Evolutionary conservation across 2,797 vertebrate genomes (phyloP).

Genomic region (Sphenopsis melanotis): DNA sequence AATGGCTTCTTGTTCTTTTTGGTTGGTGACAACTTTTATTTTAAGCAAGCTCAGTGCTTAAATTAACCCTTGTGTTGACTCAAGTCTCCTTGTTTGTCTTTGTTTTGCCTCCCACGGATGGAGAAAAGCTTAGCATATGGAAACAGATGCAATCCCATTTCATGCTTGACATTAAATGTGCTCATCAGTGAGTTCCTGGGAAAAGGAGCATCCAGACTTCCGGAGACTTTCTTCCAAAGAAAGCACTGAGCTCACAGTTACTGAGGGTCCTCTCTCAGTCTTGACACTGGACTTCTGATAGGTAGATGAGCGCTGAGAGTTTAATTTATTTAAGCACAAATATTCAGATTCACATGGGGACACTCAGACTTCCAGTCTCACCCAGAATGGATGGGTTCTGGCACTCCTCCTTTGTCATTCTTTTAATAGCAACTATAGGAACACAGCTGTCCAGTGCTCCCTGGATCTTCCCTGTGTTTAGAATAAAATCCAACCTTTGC

Average conservation of each 20-base stretch:
- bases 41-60: constrained; percentile 40
- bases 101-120: constrained; percentile 10
- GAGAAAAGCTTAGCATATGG: not conserved
- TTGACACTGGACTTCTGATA: not conserved
- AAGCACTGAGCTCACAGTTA: not conserved
- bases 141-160: not conserved
- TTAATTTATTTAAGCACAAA: not conserved
- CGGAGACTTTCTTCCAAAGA: not conserved
- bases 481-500: not conserved
- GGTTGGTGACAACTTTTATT: constrained; percentile 65
- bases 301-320: not conserved
- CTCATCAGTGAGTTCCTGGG: not conserved
- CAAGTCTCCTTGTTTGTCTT: constrained; percentile 49
- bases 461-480: not conserved
- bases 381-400: not conserved
- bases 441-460: not conserved
- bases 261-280: not conserved
- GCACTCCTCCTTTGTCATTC: not conserved
- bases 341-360: not conserved
- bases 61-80: constrained; percentile 63
- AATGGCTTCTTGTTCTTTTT: constrained; percentile 65
- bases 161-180: not conserved
- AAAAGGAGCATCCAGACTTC: not conserved
- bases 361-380: not conserved
- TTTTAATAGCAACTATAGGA: not conserved